Percentiles rank a stretch among this genome's conserved stretches.
These are phyloP conservation scores for Leptoclinus maculatus DNA, from an alignment of 2,797 vertebrate species.

Conservation along the genomic window DNA sequence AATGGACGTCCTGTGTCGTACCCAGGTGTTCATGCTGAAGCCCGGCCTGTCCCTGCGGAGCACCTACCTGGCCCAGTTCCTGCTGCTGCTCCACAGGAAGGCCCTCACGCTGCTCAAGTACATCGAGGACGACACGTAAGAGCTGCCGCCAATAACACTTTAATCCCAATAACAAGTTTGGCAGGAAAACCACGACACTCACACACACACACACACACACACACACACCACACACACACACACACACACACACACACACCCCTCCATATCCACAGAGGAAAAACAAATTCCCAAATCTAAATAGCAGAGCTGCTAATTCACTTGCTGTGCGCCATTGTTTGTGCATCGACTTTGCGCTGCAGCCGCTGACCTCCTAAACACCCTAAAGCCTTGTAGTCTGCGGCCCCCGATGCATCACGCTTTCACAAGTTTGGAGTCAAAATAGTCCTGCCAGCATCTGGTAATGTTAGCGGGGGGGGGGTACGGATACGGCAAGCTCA, in stretches of 20 bases:
- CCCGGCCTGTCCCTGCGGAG: conserved; percentile 92
- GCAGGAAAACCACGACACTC: background rate
- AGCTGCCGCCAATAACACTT: conserved; percentile 42
- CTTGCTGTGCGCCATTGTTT: conserved; percentile 1
- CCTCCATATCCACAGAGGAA: background rate
- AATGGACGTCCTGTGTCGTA: conserved; percentile 72
- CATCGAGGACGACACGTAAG: conserved; percentile 99
- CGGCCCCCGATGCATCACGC: background rate
- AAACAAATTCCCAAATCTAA: background rate
- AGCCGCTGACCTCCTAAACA: conserved; percentile 23
- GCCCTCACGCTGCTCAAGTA: conserved; percentile 97
- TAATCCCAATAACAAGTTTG: conserved; percentile 27
- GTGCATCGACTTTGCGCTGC: conserved; percentile 17
- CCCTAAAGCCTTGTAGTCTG: conserved; percentile 8
- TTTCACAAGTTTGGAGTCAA: conserved; percentile 2
- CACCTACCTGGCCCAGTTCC: conserved; percentile 95
- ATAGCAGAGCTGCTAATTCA: conserved; percentile 4
- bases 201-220: background rate
- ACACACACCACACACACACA: no score
- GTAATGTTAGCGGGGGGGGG: background rate
- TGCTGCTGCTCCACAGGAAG: conserved; percentile 96
- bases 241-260: no score
- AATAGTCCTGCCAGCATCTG: background rate
- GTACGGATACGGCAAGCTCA: background rate
- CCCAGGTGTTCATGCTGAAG: conserved; percentile 96